Evolutionary conservation across 2,797 vertebrate genomes (phyloP).

Genomic region (Buphagus erythrorhynchus): DNA sequence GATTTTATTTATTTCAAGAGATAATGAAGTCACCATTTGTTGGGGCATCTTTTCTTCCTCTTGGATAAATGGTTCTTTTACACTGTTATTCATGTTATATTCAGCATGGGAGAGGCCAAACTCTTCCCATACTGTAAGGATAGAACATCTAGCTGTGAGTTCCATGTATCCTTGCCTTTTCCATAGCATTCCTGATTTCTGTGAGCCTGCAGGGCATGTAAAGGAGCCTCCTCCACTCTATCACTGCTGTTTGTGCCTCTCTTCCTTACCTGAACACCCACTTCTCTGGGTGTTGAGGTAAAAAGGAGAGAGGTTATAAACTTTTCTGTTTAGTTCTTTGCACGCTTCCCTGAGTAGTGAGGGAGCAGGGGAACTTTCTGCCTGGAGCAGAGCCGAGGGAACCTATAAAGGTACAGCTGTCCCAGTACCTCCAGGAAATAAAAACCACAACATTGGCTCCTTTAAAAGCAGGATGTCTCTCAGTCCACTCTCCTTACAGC

Average conservation of each 20-base stretch:
- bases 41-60: neutral
- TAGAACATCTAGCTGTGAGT: neutral
- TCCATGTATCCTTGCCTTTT: neutral
- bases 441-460: neutral
- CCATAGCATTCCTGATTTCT: neutral
- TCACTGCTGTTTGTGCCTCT: neutral
- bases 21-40: fast-evolving
- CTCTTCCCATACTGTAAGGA: neutral
- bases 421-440: neutral
- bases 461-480: neutral
- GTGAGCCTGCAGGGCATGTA: neutral
- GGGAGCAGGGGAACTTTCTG: neutral
- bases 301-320: neutral
- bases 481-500: neutral
- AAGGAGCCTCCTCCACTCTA: neutral
- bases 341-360: neutral
- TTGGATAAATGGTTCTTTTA: neutral
- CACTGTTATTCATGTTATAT: no score
- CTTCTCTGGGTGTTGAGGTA: neutral
- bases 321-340: neutral
- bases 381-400: neutral
- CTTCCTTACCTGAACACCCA: neutral
- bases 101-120: neutral
- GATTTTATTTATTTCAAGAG: neutral
- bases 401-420: neutral